Conservation (phyloP, 2,888 invertebrate genomes). For the Mythimna ferrago region DNA sequence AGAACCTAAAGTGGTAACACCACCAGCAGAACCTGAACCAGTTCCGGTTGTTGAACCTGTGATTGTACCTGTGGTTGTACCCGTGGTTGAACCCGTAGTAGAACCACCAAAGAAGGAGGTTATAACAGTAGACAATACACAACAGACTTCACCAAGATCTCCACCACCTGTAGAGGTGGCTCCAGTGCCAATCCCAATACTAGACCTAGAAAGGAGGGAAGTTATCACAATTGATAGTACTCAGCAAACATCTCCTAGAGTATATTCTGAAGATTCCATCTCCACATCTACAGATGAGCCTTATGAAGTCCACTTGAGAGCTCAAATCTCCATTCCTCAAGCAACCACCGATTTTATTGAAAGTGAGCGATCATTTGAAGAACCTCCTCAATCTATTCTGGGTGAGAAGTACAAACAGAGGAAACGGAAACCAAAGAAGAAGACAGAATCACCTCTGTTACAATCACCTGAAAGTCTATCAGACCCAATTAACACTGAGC, state of each 20-base stretch:
- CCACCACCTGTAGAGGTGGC: conserved; percentile 56
- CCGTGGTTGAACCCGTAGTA: conserved; percentile 29
- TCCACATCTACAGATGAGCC: conserved; percentile 89
- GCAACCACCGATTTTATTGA: conserved; percentile 81
- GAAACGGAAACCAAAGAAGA: conserved; percentile 84
- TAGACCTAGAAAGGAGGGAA: conserved; percentile 70
- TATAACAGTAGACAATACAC: conserved; percentile 71
- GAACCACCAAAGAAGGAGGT: conserved; percentile 59
- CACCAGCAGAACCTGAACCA: conserved; percentile 31
- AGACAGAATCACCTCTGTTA: conserved; percentile 78
- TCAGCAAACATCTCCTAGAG: conserved; percentile 89
- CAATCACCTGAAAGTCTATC: conserved; percentile 87
- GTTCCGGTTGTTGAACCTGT: conserved; percentile 44
- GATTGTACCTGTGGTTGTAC: conserved; percentile 33
- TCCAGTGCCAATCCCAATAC: conserved; percentile 55
- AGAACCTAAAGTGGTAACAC: conserved; percentile 18
- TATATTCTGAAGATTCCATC: conserved; percentile 87
- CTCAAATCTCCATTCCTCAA: conserved; percentile 90
- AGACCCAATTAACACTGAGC: conserved; percentile 87
- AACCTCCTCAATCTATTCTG: conserved; percentile 75
- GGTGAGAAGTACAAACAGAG: conserved; percentile 83
- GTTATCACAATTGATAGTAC: conserved; percentile 72
- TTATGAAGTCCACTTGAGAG: conserved; percentile 91
- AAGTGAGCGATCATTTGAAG: conserved; percentile 80
- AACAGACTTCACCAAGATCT: conserved; percentile 91